phyloP scores from a whole-genome alignment of 2,797 vertebrate genomes.

The Fistularia tabacaria region DNA sequence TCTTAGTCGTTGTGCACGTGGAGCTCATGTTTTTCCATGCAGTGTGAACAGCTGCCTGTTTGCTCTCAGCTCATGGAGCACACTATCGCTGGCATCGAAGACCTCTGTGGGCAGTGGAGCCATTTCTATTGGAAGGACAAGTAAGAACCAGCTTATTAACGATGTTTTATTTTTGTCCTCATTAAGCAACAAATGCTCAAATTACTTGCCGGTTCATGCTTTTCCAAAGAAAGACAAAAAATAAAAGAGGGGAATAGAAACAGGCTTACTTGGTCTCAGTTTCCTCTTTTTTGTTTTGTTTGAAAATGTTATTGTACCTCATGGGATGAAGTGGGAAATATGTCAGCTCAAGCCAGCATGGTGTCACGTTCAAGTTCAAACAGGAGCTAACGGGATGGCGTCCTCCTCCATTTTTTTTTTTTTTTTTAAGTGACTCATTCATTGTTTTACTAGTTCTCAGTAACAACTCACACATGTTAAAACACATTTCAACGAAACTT shows the following conservation, averaged over 20 bases:
- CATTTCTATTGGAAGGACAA: constrained; percentile 98
- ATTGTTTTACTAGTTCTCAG: too few species aligned
- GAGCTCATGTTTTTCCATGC: neutral
- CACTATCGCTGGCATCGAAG: constrained; percentile 90
- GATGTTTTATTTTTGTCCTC: too few species aligned
- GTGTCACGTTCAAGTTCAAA: constrained; percentile 38
- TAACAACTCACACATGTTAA: too few species aligned
- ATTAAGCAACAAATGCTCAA: neutral
- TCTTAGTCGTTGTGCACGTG: neutral
- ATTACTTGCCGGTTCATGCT: neutral
- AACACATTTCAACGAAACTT: too few species aligned
- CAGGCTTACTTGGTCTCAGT: too few species aligned
- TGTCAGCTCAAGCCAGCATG: constrained; percentile 1
- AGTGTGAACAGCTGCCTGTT: neutral
- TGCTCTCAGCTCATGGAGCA: constrained; percentile 89
- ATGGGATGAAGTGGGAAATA: constrained; percentile 21
- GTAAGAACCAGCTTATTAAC: constrained; percentile 69
- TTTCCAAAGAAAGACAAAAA: too few species aligned
- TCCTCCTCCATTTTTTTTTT: too few species aligned
- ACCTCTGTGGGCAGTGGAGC: constrained; percentile 97
- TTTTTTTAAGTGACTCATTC: too few species aligned
- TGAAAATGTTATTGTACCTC: constrained; percentile 29
- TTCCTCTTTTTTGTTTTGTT: constrained; percentile 27
- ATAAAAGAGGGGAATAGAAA: too few species aligned
- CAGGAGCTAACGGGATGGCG: too few species aligned